Base-by-base conservation (phyloP, 2,113 vertebrate species). In the Psophia crepitans region DNA sequence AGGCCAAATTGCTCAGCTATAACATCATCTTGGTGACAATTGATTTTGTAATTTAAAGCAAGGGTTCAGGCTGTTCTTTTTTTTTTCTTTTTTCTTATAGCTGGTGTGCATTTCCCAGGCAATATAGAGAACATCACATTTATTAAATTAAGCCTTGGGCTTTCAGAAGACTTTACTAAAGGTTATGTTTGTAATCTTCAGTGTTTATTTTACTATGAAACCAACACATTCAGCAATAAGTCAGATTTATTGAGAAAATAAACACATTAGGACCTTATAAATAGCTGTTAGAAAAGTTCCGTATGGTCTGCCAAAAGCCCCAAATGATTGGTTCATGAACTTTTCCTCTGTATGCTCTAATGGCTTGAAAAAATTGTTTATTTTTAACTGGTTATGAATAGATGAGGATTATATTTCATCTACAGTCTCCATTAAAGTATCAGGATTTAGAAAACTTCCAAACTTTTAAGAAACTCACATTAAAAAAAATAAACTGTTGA, bases 191-290 rank as follows among this genome's bases (percentile, higher is more conserved):
- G 89, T 95, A 95, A 97, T 97, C 92, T 94, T 93, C 80, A 95
- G 48, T 97, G 96, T 97, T 97, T 97, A 97, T 98, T 98, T 97
- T 96, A 96, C 87, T 96, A 94, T 93, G 91, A 97, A 97, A 97
- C 89, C 95, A 97, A 98, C 92, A 96, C 93, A 96, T 97, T 96
- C 97, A 96, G 96, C 91, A 96, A 96, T 97, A 97, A 96, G 95
- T 97, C 93, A 95, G 91, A 94, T 97, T 97, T 98, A 97, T 94
- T 97, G 96, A 95, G 92, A 98, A 98, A 97, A 97, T 97, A 97
- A 97, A 98, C 96, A 97, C 93, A 96, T 93, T 94, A 97, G 81
- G 69, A 87, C 93, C 95, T 93, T 97, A 96, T 97, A 97, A 97
- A 98, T 97, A 97, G 96, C 90, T 89, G 93, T 92, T 97, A 97